Evolutionary conservation across 2,888 invertebrate genomes (phyloP).

Genomic region (Pammene fasciana): DNA sequence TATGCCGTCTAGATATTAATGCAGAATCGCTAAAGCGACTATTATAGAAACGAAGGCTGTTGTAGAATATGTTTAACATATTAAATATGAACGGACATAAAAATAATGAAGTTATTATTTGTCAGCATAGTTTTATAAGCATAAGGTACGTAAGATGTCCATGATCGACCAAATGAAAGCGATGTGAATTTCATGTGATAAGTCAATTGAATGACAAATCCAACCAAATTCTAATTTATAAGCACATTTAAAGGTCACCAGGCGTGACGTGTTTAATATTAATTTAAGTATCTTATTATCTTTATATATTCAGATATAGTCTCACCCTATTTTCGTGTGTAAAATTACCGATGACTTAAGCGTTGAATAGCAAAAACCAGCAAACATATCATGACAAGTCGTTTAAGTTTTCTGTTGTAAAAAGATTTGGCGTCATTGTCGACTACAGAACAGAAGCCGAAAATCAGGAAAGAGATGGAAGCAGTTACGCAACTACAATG

Average conservation of each 20-base stretch:
- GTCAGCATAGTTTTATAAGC: no score
- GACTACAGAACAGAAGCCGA: conserved; percentile 1
- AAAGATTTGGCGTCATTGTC: background rate
- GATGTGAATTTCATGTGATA: background rate
- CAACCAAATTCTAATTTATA: background rate
- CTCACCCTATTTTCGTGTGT: background rate
- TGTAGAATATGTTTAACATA: no score
- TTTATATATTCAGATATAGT: background rate
- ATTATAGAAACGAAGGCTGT: no score
- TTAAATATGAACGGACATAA: no score
- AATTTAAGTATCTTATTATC: background rate
- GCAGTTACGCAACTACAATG: conserved; percentile 26
- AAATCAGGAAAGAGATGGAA: conserved; percentile 8
- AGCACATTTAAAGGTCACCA: background rate
- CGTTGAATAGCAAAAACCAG: background rate
- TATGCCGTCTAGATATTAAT: no score
- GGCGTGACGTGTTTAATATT: background rate
- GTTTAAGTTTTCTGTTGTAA: background rate
- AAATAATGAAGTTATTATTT: no score
- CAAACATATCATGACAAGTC: background rate
- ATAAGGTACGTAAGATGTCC: conserved; percentile 10
- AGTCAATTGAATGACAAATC: background rate
- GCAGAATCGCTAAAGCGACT: no score
- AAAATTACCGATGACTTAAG: background rate
- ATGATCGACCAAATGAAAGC: conserved; percentile 8